phyloP scores from a whole-genome alignment of 2,888 invertebrate genomes.

The Ornithoptera alexandrae region DNA sequence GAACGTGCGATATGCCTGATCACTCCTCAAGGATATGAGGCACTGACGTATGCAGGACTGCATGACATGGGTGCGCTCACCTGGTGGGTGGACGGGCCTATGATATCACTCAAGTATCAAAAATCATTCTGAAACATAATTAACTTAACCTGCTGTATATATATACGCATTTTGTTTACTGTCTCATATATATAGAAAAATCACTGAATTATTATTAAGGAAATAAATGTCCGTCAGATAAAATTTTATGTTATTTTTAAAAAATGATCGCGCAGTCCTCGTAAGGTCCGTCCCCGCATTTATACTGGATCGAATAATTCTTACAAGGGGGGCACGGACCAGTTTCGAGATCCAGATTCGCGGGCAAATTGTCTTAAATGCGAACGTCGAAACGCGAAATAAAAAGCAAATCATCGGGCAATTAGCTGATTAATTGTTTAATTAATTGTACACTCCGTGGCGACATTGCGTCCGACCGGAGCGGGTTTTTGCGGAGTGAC shows the following conservation, averaged over 20 bases:
- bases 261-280: background rate
- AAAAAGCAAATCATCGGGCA: constrained; percentile 75
- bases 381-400: constrained; percentile 40
- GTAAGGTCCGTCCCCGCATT: constrained; percentile 12
- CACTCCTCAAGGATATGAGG: constrained; percentile 35
- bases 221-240: background rate
- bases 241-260: background rate
- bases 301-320: constrained; percentile 44
- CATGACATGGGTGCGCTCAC: constrained; percentile 37
- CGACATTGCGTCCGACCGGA: constrained; percentile 47
- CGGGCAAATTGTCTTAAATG: constrained; percentile 66
- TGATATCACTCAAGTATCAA: too few species aligned
- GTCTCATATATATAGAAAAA: too few species aligned
- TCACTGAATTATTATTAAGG: background rate
- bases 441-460: constrained; percentile 69
- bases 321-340: constrained; percentile 41
- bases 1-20: constrained; percentile 55
- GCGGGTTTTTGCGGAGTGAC: constrained; percentile 36
- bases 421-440: constrained; percentile 79
- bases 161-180: too few species aligned
- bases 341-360: constrained; percentile 48
- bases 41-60: constrained; percentile 32
- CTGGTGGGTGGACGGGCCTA: too few species aligned
- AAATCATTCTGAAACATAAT: too few species aligned
- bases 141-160: too few species aligned